A percentile compares a stretch with the other conserved stretches of the same genome.
Evolutionary conservation across 2,888 invertebrate species (phyloP).

Genomic region (Boloria selene): DNA sequence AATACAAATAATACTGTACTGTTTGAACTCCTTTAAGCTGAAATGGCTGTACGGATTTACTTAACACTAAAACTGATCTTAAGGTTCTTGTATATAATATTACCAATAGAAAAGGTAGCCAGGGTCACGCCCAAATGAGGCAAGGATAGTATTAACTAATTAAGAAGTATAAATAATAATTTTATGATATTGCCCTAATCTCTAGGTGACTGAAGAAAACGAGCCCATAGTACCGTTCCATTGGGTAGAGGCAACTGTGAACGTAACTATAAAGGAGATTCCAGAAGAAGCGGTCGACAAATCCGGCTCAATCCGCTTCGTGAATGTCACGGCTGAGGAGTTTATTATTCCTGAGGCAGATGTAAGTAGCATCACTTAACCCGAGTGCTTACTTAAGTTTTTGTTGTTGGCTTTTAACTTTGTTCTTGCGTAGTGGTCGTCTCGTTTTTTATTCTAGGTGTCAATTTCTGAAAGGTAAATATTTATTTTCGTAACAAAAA

Average conservation of each 20-base stretch:
- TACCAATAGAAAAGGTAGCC: too few relatives aligned
- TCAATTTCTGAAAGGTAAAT: too few relatives aligned
- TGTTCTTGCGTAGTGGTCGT: too few relatives aligned
- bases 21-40: too few relatives aligned
- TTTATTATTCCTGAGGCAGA: constrained; percentile 86
- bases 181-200: not conserved
- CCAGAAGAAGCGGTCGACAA: constrained; percentile 95
- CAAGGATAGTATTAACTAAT: not conserved
- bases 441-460: too few relatives aligned
- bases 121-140: not conserved
- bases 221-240: constrained; percentile 82
- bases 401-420: too few relatives aligned
- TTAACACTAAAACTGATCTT: too few relatives aligned
- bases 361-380: constrained; percentile 56
- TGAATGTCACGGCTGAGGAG: constrained; percentile 91
- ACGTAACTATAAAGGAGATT: constrained; percentile 92
- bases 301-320: constrained; percentile 94
- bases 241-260: constrained; percentile 91
- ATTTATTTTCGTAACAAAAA: too few relatives aligned
- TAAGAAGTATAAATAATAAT: not conserved
- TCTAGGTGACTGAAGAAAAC: constrained; percentile 86
- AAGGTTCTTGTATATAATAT: too few relatives aligned
- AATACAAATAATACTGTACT: too few relatives aligned
- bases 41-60: too few relatives aligned
- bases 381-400: not conserved